A percentile compares a stretch with the other conserved stretches of the same genome.
Evolutionary conservation across 2,113 vertebrate genomes (phyloP).

Genomic region (Phylloscopus trochilus): DNA sequence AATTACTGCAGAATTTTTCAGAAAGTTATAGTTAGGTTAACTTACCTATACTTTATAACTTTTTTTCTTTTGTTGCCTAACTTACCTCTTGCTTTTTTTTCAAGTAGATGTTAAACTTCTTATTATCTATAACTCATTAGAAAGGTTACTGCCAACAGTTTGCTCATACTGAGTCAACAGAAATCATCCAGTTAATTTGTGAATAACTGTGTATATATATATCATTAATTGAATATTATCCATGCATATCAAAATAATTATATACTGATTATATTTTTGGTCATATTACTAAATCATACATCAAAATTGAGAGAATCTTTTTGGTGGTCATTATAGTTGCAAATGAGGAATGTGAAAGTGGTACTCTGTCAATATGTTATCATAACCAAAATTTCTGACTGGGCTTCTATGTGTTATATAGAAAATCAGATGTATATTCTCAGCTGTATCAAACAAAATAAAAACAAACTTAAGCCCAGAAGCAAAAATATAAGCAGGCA

Average conservation of each 20-base stretch:
- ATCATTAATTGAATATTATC: not conserved
- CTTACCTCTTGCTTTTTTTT: too few relatives aligned
- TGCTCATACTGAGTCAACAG: not conserved
- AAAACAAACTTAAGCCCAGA: not conserved
- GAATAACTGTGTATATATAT: not conserved
- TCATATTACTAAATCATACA: not conserved
- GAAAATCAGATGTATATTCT: not conserved
- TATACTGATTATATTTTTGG: not conserved
- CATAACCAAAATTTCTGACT: not conserved
- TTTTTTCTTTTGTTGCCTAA: not conserved
- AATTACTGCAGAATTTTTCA: not conserved
- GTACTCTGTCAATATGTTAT: not conserved
- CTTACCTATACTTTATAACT: not conserved
- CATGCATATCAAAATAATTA: not conserved
- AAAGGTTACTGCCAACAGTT: not conserved
- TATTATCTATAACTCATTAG: not conserved
- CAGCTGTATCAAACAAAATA: not conserved
- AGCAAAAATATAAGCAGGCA: not conserved
- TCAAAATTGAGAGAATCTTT: not conserved
- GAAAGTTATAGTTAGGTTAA: not conserved
- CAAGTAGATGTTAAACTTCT: not conserved
- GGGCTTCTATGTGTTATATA: not conserved
- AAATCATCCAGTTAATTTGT: not conserved
- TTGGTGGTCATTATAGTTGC: not conserved
- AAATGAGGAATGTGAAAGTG: constrained; percentile 1